Evolutionary conservation across 64 coral and sea anemone genomes (phyloP), one percentile per base, ranked within the genome.

Genomic region (Montipora cactus): DNA sequence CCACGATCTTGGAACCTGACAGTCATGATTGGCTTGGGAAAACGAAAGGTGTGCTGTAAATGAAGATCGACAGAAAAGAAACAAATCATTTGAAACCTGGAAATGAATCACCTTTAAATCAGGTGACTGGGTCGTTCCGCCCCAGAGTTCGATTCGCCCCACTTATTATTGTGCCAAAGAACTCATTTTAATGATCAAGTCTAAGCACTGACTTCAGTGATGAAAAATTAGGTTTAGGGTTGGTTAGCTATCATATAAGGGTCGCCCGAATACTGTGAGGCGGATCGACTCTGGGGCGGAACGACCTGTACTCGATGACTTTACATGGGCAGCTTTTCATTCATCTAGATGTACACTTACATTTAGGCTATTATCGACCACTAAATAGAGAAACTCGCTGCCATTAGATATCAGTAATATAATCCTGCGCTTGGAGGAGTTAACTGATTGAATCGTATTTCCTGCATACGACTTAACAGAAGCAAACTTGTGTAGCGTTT

Each of bases 21-120:
- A 85, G 1, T 21, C 7, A 49, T 50, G 45, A 85, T 13, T 47
- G 61, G 44, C 16, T 18, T 50, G 37, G 81, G 81, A 70, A 85
- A 71, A 47, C 81, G 44, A 85, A 71, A 85, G 6, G 81, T 71
- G 46, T 85, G 81, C 81, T 85, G 61, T 15, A 85, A 69, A 85
- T 49, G 59, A 66, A 85, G 5, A 25, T n/a, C 68, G 8, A 21
- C 68, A 71, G 0, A 21, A 20, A 71, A 71, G 20, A 9, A 0
- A 21, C 18, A 21, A 23, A 21, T 64, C 14, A 19, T 16, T 64
- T 64, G 3, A 80, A 9, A 14, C 15, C 11, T 59, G 6, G 53
- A 11, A 57, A 37, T 44, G 53, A 8, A 57, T 8, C 53, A 57
- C 7, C 1, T 37, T 28, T 28, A 28, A 28, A 28, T 28, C 28